Evolutionary conservation across 2,113 vertebrate genomes (phyloP).

Genomic region (Peromyscus maniculatus): DNA sequence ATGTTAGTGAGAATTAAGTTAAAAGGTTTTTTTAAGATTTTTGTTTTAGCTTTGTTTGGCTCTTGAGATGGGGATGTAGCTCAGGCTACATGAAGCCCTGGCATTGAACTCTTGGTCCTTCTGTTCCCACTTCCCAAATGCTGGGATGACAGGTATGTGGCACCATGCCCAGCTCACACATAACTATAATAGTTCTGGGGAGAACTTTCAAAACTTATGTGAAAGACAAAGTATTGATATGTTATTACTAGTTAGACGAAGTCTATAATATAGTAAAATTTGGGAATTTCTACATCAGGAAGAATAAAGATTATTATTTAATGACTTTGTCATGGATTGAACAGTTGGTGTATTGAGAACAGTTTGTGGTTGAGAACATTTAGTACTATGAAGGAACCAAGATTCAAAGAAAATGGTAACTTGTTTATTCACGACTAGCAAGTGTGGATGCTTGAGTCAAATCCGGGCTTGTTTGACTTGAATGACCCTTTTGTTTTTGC

Average conservation of each 20-base stretch:
- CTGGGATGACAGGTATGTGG: background rate
- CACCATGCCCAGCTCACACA: background rate
- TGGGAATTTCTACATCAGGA: conserved; percentile 12
- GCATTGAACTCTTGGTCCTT: background rate
- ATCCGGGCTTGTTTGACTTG: conserved; percentile 49
- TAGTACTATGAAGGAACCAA: conserved; percentile 50
- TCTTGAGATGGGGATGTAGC: background rate
- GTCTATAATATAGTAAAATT: conserved; percentile 8
- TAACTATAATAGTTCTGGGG: conserved; percentile 4
- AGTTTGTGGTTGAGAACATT: background rate
- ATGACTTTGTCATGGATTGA: background rate
- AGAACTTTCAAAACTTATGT: conserved; percentile 34
- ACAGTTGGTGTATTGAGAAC: background rate
- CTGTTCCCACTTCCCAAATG: background rate
- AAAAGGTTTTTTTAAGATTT: background rate
- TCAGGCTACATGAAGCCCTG: background rate
- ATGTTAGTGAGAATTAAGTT: conserved; percentile 42
- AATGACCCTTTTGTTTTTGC: background rate
- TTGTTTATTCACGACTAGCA: conserved; percentile 3
- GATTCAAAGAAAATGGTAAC: conserved; percentile 38
- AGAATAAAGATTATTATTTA: conserved; percentile 53
- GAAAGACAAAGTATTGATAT: conserved; percentile 22
- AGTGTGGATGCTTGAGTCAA: conserved; percentile 10
- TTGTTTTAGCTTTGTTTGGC: background rate
- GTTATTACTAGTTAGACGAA: conserved; percentile 41